Evolutionary conservation across 2,797 vertebrate genomes (phyloP), one percentile per base, ranked within the genome.

Genomic region (Acestrorhynchus altus): DNA sequence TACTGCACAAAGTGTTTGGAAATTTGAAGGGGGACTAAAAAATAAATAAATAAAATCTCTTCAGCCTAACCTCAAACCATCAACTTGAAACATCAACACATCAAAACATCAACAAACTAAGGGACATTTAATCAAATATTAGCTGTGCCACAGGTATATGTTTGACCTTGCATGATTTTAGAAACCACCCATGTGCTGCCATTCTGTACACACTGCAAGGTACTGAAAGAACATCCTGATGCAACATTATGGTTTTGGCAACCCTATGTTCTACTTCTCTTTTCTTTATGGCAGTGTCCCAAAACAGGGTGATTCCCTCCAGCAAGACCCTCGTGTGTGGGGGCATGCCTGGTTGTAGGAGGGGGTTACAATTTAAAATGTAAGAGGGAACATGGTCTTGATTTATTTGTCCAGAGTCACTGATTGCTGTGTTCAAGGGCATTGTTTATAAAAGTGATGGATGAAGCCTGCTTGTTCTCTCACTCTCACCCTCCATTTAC

Each of bases 391-490:
- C 66, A 71, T 67, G 56, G 51, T 82, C 76, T 78, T 89, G 87
- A 90, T 90, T 88, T 89, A 91, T 91, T 87, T 89, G 80, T 88
- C 82, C 81, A 87, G 76, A 82, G 75, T 68, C 83, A 76, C 85
- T 89, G 87, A 89, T 88, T 89, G 84, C 83, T 83, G 80, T 72
- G 60, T 91, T 92, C 88, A 92, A 92, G 91, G 89, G 77, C 86
- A 88, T 61, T 84, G 80, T 85, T 86, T 86, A 83, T 86, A 88
- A 89, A 88, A 70, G 84, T 91, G 91, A 92, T 91, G 83, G 88
- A 93, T 91, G 83, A 59, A 31, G 68, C 39, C 74, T 77, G 72
- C 86, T 86, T 83, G 72, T 18, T 65, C 26, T 49, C 44, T 63
- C n/a, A n/a, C 35, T 46, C 4, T 70, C 69, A 65, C 18, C 35